Evolutionary conservation across 2,888 invertebrate species (phyloP), one percentile per base, ranked within the genome.

Genomic region (Drosophila melanosoma): DNA sequence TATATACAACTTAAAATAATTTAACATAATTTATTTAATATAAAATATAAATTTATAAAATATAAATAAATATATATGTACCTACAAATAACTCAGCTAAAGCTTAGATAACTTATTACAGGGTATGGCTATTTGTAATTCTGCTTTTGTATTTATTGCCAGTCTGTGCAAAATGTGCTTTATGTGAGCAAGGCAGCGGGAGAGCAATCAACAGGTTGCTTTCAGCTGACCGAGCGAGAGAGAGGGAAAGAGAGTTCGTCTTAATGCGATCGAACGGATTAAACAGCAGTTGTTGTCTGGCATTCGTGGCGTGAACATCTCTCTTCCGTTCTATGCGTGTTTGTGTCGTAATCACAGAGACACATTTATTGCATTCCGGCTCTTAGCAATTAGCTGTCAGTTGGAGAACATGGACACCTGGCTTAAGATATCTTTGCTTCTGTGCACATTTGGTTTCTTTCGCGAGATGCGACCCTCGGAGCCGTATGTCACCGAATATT

Each of bases 401-500:
- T 12, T 36, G 35, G 49, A 10, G 49, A 60, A 38, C 54, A 95
- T 95, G 95, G 87, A 94, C 91, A 93, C 94, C 81, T 97, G 97
- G 97, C 91, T 95, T 57, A 94, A 94, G 92, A 95, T 96, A 66
- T 96, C 96, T 0, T 91, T 96, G 59, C 92, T 97, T 57, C 93
- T 98, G 17, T 97, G 97, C 90, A 93, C 95, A 42, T 97, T 97
- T 90, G 97, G 97, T 2, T 95, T 97, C 84, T 93, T 98, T 62
- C 96, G 97, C 76, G 97, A 98, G 92, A 95, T 97, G 70, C 94
- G 97, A n/a, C 98, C 97, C 0, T 97, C 97, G 0, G 97, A 98
- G 89, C 97, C 97, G 0, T 98, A 96, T 91, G 95, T 97, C 3
- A 96, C 96, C 0, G 96, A 97, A 90, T 97, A 96, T 91, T 93